Evolutionary conservation across 2,113 vertebrate species (phyloP), one percentile per base, ranked within the genome.

Genomic region (Synodontis membranacea): DNA sequence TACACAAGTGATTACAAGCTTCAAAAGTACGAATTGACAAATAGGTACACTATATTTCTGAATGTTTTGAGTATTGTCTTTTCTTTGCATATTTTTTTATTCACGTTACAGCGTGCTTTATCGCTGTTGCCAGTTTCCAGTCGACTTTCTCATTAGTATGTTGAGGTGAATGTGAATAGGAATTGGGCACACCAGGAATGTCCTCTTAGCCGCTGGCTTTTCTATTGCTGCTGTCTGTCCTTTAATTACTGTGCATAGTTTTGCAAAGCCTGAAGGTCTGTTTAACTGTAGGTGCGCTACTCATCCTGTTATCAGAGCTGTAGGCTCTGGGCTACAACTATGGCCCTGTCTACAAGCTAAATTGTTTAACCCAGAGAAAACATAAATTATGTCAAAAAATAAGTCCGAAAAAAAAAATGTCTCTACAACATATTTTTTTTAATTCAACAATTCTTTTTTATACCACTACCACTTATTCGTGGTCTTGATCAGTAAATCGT

Each of bases 161-260:
- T 82, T 82, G 34, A 79, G 50, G 70, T 68, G 66, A 87, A 85
- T 87, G 62, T 79, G 64, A 42, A 44, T 62, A 87, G 81, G 84
- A 48, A 85, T 50, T n/a, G 68, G 34, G 76, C 39, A 58, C 23
- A n/a, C 85, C 68, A 37, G 83, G 85, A 54, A 87, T 12, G 82
- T 81, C 82, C 85, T 82, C 80, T 74, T 87, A 58, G 85, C 82
- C 88, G 64, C 56, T 28, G 58, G 88, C 81, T 84, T 84, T 78
- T 75, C 85, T 11, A 21, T 79, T 19, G 10, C 86, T 80, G 72
- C 37, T 87, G 81, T 87, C 75, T 87, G 86, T 87, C 86, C 80
- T 84, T 87, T 87, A 89, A 89, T 87, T 85, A 87, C 80, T 19
- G 28, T 85, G 68, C 80, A 85, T 39, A 82, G 82, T 85, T 82